Evolutionary conservation across 2,797 vertebrate species (phyloP).

Genomic region (Eulemur coronatus): DNA sequence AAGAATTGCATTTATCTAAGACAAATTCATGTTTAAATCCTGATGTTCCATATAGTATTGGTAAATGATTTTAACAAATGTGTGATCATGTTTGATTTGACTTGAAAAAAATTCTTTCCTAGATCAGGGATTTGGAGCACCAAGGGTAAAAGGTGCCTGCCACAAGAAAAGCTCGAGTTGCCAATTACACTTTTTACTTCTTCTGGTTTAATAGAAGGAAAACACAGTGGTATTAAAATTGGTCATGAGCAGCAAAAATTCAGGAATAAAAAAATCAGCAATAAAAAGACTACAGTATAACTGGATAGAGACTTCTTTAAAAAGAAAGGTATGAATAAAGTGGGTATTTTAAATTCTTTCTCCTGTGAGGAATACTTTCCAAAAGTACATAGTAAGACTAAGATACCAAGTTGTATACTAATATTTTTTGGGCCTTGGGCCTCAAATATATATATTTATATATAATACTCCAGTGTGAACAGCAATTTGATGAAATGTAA

Average conservation of each 20-base stretch:
- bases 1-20: constrained; percentile 46
- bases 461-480: constrained; percentile 82
- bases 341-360: constrained; percentile 72
- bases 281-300: constrained; percentile 77
- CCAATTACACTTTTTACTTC: constrained; percentile 63
- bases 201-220: constrained; percentile 71
- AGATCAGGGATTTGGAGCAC: constrained; percentile 37
- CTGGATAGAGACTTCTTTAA: constrained; percentile 63
- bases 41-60: constrained; percentile 55
- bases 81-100: constrained; percentile 62
- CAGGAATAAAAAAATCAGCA: constrained; percentile 77
- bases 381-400: constrained; percentile 81
- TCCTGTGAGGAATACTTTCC: constrained; percentile 77
- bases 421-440: constrained; percentile 74
- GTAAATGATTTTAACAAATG: constrained; percentile 64
- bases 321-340: constrained; percentile 78
- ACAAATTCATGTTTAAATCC: constrained; percentile 46
- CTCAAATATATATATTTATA: constrained; percentile 80
- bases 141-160: constrained; percentile 64
- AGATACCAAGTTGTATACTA: constrained; percentile 81
- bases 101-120: constrained; percentile 52
- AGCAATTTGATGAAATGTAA: constrained; percentile 80
- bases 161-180: constrained; percentile 57
- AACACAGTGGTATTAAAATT: constrained; percentile 81
- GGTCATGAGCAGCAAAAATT: constrained; percentile 80